phyloP scores from a whole-genome alignment of 2,113 vertebrate genomes.

The Misgurnus anguillicaudatus region DNA sequence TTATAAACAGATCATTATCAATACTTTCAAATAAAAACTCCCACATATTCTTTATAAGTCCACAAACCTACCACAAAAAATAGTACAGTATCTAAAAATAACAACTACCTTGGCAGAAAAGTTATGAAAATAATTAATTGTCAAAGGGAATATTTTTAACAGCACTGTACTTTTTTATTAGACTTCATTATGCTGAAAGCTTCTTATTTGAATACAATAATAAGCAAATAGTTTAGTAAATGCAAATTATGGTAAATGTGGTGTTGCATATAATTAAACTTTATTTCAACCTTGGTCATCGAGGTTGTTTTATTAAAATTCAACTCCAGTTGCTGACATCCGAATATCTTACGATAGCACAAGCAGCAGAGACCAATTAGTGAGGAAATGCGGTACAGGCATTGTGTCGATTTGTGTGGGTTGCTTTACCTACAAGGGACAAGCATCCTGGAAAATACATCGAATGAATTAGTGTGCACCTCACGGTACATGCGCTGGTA shows the following conservation, averaged over 20 bases:
- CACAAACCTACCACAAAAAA: too few relatives aligned
- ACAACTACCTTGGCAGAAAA: background rate
- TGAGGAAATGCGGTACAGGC: background rate
- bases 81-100: background rate
- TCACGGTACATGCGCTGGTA: background rate
- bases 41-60: too few relatives aligned
- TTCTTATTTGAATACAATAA: background rate
- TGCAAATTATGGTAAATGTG: constrained; percentile 7
- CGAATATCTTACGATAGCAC: constrained; percentile 15
- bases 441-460: background rate
- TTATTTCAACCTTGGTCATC: background rate
- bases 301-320: constrained; percentile 24
- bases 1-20: too few relatives aligned
- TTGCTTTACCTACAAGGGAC: constrained; percentile 6
- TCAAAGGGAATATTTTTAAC: too few relatives aligned
- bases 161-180: too few relatives aligned
- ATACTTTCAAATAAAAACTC: too few relatives aligned
- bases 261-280: background rate
- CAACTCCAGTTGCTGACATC: constrained; percentile 10
- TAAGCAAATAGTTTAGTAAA: background rate
- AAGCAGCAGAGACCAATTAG: constrained; percentile 40
- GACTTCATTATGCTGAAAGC: background rate
- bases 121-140: background rate
- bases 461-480: background rate
- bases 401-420: background rate